Percentiles rank a stretch among this genome's conserved stretches.
Evolutionary conservation across 2,888 invertebrate species (phyloP).

Genomic region (Amphiduros pacificus): DNA sequence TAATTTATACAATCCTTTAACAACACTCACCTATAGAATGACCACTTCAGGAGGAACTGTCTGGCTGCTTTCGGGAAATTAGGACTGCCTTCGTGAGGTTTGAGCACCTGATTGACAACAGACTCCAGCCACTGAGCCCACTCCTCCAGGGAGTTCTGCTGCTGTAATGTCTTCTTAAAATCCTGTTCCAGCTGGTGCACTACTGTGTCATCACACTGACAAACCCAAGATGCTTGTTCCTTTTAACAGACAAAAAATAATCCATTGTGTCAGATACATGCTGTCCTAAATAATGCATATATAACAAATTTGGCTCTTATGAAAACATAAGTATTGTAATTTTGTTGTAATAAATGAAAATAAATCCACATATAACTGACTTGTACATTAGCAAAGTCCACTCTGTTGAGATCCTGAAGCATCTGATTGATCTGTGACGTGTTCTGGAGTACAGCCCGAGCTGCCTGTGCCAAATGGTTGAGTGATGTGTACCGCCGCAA

Average conservation of each 20-base stretch:
- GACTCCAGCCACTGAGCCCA: conserved; percentile 98
- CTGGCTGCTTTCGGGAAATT: conserved; percentile 62
- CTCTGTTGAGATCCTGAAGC: conserved; percentile 93
- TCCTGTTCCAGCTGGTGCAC: conserved; percentile 86
- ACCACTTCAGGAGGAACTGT: conserved; percentile 97
- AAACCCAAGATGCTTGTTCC: conserved; percentile 93
- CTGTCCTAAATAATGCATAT: too few relatives aligned
- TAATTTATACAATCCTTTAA: too few relatives aligned
- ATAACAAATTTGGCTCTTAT: too few relatives aligned
- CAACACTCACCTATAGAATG: conserved; percentile 80
- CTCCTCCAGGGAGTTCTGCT: conserved; percentile 88
- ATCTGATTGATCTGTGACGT: conserved; percentile 93
- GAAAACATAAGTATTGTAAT: too few relatives aligned
- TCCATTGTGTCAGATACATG: too few relatives aligned
- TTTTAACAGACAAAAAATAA: too few relatives aligned
- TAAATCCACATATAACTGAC: conserved; percentile 46
- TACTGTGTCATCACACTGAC: conserved; percentile 86
- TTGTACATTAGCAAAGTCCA: conserved; percentile 96
- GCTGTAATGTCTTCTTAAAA: conserved; percentile 71
- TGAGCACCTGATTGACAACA: conserved; percentile 86
- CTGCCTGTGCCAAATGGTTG: conserved; percentile 94
- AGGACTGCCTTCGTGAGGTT: conserved; percentile 76
- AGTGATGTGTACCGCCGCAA: conserved; percentile 93
- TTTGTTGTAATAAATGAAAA: too few relatives aligned
- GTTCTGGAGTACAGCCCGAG: conserved; percentile 93